Evolutionary conservation across 2,888 invertebrate genomes (phyloP), one percentile per base, ranked within the genome.

Genomic region (Drosophila mayaguana): DNA sequence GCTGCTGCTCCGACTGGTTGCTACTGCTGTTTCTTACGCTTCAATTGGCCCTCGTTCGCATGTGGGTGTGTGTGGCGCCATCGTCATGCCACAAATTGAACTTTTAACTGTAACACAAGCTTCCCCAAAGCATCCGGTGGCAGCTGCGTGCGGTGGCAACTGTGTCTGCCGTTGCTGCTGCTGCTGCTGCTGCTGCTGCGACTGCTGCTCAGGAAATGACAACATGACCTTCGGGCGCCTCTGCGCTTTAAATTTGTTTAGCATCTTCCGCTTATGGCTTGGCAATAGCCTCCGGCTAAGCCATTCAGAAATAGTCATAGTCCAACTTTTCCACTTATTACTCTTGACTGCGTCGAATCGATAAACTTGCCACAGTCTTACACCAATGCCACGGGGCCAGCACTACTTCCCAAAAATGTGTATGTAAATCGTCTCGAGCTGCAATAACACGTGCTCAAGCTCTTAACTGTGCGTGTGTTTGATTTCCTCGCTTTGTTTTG

Each of bases 41-140:
- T 85, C 88, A 85, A 88, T 89, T 88, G 88, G 88, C 72, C 60
- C 66, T 64, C 50, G 36, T 57, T 57, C 34, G 40, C 45, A 43
- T 59, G 43, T 40, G 16, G 50, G 45, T 28, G 51, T 57, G 46
- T 53, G 50, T 71, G 34, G 60, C 80, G 73, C 72, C 74, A 73
- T 66, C 77, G 75, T 77, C 66, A 89, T 84, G 84, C 90, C 83
- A 76, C 85, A 91, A 91, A 91, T 91, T 91, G 92, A 91, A 91
- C 91, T 90, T 90, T 84, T 83, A 88, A 81, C 86, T 81, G 83
- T 84, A 78, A 83, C 90, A 77, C 75, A 75, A 78, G 78, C 63
- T 85, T 74, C 78, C 80, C 79, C 55, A 50, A 72, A 38, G 88
- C 83, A 83, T 85, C 90, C 79, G 88, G 84, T 87, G 85, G 62